A percentile compares a stretch with the other conserved stretches of the same genome.
Evolutionary conservation across 2,797 vertebrate species (phyloP).

Genomic region (Neosalanx taihuensis): DNA sequence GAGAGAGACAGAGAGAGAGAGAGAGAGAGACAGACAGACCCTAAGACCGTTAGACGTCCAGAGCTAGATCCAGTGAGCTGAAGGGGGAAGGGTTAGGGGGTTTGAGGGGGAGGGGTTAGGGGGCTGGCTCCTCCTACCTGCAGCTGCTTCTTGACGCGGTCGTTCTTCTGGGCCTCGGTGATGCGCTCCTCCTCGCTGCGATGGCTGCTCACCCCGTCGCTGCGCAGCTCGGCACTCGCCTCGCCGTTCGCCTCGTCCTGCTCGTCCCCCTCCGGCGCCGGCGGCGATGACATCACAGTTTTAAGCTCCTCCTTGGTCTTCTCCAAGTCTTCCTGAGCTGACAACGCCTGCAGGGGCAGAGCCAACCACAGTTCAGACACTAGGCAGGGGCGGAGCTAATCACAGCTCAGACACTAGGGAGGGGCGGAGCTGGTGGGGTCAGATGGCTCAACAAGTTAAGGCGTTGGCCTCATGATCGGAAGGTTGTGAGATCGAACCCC

Average conservation of each 20-base stretch:
- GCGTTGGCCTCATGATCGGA: too few species aligned
- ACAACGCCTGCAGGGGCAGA: slow-evolving; percentile 77
- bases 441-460: too few species aligned
- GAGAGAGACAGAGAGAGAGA: not conserved
- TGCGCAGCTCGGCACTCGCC: slow-evolving; percentile 88
- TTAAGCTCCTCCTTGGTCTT: slow-evolving; percentile 96
- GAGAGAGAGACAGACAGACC: not conserved
- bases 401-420: not conserved
- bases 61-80: not conserved
- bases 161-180: slow-evolving; percentile 93
- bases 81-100: too few species aligned
- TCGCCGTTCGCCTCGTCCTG: slow-evolving; percentile 86
- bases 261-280: slow-evolving; percentile 83
- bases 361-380: not conserved
- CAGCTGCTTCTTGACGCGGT: slow-evolving; percentile 93
- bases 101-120: too few species aligned
- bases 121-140: slow-evolving; percentile 75
- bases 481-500: too few species aligned
- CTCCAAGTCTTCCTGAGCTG: slow-evolving; percentile 93
- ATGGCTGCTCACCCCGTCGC: slow-evolving; percentile 80
- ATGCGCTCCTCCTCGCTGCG: slow-evolving; percentile 92
- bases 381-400: not conserved
- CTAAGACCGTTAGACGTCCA: not conserved
- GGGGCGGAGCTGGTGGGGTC: too few species aligned
- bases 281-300: slow-evolving; percentile 82